A percentile compares a stretch with the other conserved stretches of the same genome.
Conservation (phyloP, 2,888 invertebrate genomes). For the Stegana nigrithorax region DNA sequence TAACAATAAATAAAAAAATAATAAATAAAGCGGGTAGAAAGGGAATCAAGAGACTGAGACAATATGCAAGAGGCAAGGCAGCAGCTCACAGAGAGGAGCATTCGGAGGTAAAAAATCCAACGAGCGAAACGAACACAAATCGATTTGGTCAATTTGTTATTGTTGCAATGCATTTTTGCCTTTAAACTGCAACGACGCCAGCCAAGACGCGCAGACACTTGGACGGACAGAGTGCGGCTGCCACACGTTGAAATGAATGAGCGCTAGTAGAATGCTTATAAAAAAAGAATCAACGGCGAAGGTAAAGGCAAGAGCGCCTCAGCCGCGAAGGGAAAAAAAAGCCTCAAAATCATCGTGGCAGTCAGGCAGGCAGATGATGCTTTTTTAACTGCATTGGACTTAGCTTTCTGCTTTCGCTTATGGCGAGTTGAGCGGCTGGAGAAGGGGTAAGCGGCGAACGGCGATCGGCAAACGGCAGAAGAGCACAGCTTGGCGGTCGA, state of each 20-base stretch:
- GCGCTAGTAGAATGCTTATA: background rate
- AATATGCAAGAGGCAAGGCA: too few relatives aligned
- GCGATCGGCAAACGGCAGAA: conserved; percentile 11
- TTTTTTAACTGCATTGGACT: conserved; percentile 13
- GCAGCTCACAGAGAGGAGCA: background rate
- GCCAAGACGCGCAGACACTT: background rate
- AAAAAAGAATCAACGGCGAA: background rate
- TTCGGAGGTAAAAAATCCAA: conserved; percentile 10
- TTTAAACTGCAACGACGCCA: conserved; percentile 16
- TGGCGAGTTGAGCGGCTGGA: conserved; percentile 16
- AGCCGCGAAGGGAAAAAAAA: background rate
- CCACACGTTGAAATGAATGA: background rate
- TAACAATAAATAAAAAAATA: too few relatives aligned
- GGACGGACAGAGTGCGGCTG: background rate
- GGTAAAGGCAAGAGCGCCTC: background rate
- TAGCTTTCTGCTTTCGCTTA: conserved; percentile 1
- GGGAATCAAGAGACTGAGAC: too few relatives aligned
- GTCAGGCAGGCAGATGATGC: conserved; percentile 18
- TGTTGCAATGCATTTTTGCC: conserved; percentile 44
- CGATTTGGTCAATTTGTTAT: conserved; percentile 60
- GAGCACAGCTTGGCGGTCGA: conserved; percentile 53
- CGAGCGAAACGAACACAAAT: conserved; percentile 46
- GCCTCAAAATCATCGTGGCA: background rate
- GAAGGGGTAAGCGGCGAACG: conserved; percentile 1
- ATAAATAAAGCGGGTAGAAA: too few relatives aligned